Evolutionary conservation across 2,113 vertebrate species (phyloP).

Genomic region (Panthera uncia): DNA sequence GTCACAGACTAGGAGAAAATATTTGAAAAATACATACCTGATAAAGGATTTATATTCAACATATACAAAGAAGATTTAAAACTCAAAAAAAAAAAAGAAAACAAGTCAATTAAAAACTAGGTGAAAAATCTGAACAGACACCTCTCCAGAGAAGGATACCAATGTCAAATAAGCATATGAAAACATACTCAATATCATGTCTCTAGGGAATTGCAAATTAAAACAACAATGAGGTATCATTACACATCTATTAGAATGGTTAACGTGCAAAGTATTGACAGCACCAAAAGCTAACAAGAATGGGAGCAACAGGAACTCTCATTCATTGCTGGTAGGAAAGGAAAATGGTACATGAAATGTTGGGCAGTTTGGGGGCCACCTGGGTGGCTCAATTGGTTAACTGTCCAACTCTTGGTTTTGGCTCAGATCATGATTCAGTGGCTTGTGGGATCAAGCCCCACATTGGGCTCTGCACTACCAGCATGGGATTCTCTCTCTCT

Average conservation of each 20-base stretch:
- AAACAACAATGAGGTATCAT: not conserved
- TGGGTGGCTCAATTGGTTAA: too few relatives aligned
- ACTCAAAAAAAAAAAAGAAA: not conserved
- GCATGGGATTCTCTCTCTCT: too few relatives aligned
- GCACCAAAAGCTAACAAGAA: not conserved
- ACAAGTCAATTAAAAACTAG: not conserved
- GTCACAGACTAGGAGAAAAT: not conserved
- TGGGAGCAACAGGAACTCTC: not conserved
- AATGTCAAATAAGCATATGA: not conserved
- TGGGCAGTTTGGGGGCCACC: not conserved
- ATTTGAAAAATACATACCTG: not conserved
- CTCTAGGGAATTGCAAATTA: not conserved
- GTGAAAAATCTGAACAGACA: not conserved
- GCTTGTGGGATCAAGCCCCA: too few relatives aligned
- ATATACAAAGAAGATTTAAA: not conserved
- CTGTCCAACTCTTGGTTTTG: too few relatives aligned
- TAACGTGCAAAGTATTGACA: not conserved
- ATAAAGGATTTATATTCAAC: not conserved
- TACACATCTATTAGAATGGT: not conserved
- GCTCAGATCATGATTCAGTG: too few relatives aligned
- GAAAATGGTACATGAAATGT: not conserved
- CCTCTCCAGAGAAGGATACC: not conserved
- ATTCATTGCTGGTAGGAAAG: not conserved
- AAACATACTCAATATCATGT: not conserved
- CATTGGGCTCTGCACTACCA: too few relatives aligned